These are phyloP conservation scores for Synergus laeviventris DNA, from an alignment of 2,888 invertebrate genomes.

Conservation along the genomic window DNA sequence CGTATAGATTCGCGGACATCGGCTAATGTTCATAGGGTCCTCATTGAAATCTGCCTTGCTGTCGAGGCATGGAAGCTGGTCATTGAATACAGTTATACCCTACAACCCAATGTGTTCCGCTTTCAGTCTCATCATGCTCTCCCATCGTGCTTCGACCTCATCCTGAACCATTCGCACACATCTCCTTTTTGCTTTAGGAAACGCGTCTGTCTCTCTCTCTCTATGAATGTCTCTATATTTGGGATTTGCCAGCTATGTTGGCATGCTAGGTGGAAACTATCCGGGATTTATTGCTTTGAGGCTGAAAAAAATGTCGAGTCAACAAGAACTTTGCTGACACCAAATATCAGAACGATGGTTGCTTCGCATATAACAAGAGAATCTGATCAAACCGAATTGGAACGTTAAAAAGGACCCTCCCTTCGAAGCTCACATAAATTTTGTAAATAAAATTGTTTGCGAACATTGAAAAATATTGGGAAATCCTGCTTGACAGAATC, in stretches of 20 bases:
- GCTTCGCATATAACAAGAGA: constrained; percentile 36
- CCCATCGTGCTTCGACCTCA: constrained; percentile 24
- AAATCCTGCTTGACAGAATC: neutral
- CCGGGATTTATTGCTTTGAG: constrained; percentile 30
- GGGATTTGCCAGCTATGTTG: constrained; percentile 36
- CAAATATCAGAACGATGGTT: constrained; percentile 31
- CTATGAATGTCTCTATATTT: constrained; percentile 31
- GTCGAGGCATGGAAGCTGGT: constrained; percentile 27
- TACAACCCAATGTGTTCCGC: constrained; percentile 41
- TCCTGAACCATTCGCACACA: constrained; percentile 39
- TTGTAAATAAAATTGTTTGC: constrained; percentile 14
- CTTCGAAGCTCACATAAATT: neutral
- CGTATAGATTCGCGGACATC: constrained; percentile 52
- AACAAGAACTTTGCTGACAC: constrained; percentile 39
- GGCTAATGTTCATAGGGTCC: constrained; percentile 44
- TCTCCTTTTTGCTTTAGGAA: constrained; percentile 38
- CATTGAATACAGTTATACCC: constrained; percentile 47
- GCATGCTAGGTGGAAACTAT: constrained; percentile 34
- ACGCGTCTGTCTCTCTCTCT: neutral
- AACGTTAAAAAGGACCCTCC: constrained; percentile 19
- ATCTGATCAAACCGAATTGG: constrained; percentile 36
- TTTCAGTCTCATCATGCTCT: constrained; percentile 46
- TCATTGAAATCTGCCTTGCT: constrained; percentile 50
- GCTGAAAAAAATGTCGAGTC: constrained; percentile 38
- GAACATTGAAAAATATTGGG: neutral